These are phyloP conservation scores for Thalassarche chlororhynchos DNA, from an alignment of 2,113 vertebrate species.

Conservation along the genomic window DNA sequence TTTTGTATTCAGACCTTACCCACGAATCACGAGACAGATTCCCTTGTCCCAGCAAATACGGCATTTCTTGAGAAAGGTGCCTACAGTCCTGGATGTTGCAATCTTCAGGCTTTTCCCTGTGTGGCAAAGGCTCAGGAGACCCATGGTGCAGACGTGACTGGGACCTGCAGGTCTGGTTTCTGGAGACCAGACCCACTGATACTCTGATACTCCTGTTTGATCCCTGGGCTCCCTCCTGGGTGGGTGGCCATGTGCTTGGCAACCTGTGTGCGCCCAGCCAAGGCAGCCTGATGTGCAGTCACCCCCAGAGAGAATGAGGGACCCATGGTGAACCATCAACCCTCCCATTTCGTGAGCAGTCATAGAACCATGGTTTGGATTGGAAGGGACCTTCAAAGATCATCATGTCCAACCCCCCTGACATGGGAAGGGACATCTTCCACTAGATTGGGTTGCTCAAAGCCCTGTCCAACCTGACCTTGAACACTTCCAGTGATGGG, in stretches of 20 bases:
- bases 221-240: neutral
- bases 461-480: fast-evolving
- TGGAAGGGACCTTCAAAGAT: neutral
- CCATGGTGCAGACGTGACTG: fast-evolving
- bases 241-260: neutral
- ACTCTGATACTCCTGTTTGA: neutral
- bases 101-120: neutral
- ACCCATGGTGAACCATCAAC: neutral
- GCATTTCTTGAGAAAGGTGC: neutral
- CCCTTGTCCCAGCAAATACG: neutral
- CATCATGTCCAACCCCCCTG: neutral
- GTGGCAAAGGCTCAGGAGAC: neutral
- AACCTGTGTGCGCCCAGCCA: neutral
- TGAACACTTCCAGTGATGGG: neutral
- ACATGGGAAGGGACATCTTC: neutral
- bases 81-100: neutral
- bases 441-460: neutral
- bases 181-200: neutral
- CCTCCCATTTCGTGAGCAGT: neutral
- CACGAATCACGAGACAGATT: neutral
- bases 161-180: neutral
- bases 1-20: neutral
- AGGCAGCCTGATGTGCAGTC: neutral
- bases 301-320: neutral
- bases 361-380: neutral